Evolutionary conservation across 2,113 vertebrate genomes (phyloP).

Genomic region (Myocastor coypus): DNA sequence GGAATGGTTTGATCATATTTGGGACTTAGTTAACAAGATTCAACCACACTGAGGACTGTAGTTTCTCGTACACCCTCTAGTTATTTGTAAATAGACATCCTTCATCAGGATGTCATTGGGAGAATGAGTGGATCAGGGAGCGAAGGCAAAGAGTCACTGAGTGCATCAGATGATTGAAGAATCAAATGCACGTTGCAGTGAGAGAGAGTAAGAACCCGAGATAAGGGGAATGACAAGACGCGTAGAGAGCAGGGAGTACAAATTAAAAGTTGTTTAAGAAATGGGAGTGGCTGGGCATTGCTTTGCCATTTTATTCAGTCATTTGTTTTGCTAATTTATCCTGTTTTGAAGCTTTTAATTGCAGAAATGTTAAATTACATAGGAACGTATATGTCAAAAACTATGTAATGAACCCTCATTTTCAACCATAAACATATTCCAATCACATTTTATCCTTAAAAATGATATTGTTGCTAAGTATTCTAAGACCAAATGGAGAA

Average conservation of each 20-base stretch:
- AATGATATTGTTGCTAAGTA: background rate
- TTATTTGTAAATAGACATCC: background rate
- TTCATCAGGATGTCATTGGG: constrained; percentile 23
- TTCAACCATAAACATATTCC: background rate
- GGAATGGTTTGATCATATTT: background rate
- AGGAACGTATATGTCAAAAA: background rate
- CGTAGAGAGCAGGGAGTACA: background rate
- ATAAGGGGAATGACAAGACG: background rate
- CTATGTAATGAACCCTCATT: background rate
- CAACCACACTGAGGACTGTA: background rate
- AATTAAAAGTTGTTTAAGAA: constrained; percentile 24
- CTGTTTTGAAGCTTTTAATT: constrained; percentile 19
- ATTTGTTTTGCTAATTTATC: background rate
- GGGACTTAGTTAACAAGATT: background rate
- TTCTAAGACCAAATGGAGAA: background rate
- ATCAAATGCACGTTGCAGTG: background rate
- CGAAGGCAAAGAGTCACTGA: background rate
- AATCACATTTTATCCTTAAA: constrained; percentile 4
- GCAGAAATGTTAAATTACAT: background rate
- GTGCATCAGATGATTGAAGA: background rate
- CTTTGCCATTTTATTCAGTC: background rate
- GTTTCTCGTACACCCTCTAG: background rate
- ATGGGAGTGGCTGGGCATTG: background rate
- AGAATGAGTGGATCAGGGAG: background rate
- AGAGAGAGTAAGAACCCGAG: background rate